phyloP scores from a whole-genome alignment of 2,797 vertebrate species.

The Orientallactaga sibirica region DNA sequence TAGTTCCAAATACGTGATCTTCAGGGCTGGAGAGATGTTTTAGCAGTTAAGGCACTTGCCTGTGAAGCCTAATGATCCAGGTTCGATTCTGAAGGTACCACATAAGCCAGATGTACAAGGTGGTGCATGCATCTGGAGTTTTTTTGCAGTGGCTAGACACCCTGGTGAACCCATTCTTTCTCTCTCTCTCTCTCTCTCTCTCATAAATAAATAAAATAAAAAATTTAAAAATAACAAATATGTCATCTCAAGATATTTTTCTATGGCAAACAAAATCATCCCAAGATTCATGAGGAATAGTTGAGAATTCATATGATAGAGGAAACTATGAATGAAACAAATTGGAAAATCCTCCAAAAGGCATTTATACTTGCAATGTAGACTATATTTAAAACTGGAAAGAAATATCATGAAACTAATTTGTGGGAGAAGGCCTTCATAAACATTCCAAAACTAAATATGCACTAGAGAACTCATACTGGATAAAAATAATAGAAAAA shows the following conservation, averaged over 20 bases:
- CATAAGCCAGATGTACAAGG: no score
- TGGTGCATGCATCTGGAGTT: no score
- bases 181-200: no score
- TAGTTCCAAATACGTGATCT: background rate
- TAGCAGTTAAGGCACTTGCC: no score
- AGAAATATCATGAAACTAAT: conserved; percentile 8
- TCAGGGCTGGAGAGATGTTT: background rate
- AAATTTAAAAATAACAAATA: no score
- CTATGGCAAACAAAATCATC: background rate
- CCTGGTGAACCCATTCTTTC: no score
- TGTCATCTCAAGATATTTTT: background rate
- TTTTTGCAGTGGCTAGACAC: no score
- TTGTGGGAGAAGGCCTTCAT: background rate
- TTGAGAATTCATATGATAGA: conserved; percentile 66
- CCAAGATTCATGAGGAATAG: background rate
- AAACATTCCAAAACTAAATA: conserved; percentile 40
- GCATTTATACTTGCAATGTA: background rate
- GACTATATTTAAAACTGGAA: conserved; percentile 16
- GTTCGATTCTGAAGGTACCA: no score
- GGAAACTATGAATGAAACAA: conserved; percentile 45
- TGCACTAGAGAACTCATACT: conserved; percentile 77
- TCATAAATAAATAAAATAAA: no score
- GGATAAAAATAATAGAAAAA: conserved; percentile 3
- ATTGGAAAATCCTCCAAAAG: conserved; percentile 48
- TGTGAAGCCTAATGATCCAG: no score